Percentiles rank a stretch among this genome's conserved stretches.
Evolutionary conservation across 2,888 invertebrate genomes (phyloP).

Genomic region (Clanis bilineata): DNA sequence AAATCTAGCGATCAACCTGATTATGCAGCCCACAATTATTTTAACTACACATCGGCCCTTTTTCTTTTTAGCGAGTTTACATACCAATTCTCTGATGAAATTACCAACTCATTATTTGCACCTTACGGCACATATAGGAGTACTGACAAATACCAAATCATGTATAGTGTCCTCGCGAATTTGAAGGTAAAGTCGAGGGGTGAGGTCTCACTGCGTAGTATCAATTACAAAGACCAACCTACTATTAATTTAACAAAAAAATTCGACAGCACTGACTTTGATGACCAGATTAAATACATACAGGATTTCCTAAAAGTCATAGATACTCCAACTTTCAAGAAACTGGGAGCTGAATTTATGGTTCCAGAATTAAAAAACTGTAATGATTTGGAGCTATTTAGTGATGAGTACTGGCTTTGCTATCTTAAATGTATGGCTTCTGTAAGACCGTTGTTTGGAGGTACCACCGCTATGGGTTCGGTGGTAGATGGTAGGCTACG

Average conservation of each 20-base stretch:
- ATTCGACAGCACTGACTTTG: constrained; percentile 21
- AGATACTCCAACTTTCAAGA: constrained; percentile 22
- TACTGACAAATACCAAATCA: constrained; percentile 21
- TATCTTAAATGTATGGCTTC: constrained; percentile 21
- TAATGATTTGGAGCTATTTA: not conserved
- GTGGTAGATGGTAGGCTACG: constrained; percentile 30
- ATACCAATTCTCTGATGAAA: not conserved
- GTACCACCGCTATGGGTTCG: constrained; percentile 28
- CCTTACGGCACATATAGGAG: not conserved
- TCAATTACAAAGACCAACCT: constrained; percentile 23
- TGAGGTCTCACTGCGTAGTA: constrained; percentile 52
- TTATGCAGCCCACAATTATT: not conserved
- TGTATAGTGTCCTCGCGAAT: constrained; percentile 26
- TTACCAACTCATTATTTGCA: not conserved
- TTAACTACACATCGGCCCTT: not conserved
- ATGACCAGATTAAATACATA: constrained; percentile 24
- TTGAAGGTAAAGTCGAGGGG: constrained; percentile 77
- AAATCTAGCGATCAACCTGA: constrained; percentile 28
- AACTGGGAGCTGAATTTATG: constrained; percentile 21
- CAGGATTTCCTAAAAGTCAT: constrained; percentile 24
- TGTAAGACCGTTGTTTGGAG: constrained; percentile 22
- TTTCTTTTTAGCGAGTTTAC: not conserved
- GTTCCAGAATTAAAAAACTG: constrained; percentile 21
- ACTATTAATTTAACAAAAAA: constrained; percentile 21
- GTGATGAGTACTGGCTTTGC: constrained; percentile 27